Evolutionary conservation across 2,113 vertebrate species (phyloP).

Genomic region (Campylomormyrus tamandua): DNA sequence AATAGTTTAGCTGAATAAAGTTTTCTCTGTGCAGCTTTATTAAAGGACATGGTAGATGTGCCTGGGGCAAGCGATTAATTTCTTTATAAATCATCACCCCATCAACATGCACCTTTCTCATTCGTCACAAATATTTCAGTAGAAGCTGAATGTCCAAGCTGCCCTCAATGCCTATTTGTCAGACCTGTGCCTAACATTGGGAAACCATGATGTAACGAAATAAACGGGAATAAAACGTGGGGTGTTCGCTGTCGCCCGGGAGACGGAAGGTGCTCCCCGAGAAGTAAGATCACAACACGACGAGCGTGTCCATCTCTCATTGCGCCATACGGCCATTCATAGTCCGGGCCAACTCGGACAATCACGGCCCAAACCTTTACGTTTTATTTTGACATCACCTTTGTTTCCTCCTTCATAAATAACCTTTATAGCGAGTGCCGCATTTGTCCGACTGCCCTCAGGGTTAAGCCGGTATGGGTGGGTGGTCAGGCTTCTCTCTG

Average conservation of each 20-base stretch:
- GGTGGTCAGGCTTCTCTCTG: slow-evolving; percentile 22
- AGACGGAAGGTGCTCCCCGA: not conserved
- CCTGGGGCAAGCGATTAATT: not conserved
- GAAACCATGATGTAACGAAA: not conserved
- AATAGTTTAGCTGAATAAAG: not conserved
- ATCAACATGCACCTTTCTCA: not conserved
- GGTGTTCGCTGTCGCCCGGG: not conserved
- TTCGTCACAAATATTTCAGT: not conserved
- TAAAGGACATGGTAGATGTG: not conserved
- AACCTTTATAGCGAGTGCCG: not conserved
- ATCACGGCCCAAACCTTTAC: not conserved
- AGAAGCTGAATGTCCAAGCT: not conserved
- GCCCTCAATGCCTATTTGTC: not conserved
- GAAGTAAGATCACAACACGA: not conserved
- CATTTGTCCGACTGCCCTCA: slow-evolving; percentile 21
- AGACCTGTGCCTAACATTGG: not conserved
- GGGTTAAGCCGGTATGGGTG: slow-evolving; percentile 28
- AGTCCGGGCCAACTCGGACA: not conserved
- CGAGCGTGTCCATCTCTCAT: not conserved
- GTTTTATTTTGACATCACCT: not conserved
- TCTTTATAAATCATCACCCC: not conserved
- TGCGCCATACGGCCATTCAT: not conserved
- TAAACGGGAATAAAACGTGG: not conserved
- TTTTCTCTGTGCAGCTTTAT: not conserved
- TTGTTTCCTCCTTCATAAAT: not conserved